These are phyloP conservation scores for Capitella teleta DNA, from an alignment of 1,140 invertebrate species.

Conservation along the genomic window DNA sequence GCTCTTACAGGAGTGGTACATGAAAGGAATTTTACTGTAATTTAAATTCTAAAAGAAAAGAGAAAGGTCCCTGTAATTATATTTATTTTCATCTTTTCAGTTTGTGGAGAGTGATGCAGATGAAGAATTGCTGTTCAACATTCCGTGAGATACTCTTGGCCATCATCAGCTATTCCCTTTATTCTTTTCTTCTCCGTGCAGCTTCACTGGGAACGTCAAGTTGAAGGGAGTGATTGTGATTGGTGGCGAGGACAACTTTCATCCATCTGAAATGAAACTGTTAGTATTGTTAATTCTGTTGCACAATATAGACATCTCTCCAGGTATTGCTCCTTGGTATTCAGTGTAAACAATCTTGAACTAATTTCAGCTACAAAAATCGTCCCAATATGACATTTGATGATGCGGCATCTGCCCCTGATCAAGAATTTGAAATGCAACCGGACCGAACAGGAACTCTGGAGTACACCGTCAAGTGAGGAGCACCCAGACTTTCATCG, in stretches of 20 bases:
- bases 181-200: conserved; percentile 28
- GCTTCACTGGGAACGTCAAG: conserved; percentile 87
- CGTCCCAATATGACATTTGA: conserved; percentile 88
- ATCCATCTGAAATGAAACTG: conserved; percentile 76
- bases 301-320: background rate
- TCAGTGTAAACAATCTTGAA: too few relatives aligned
- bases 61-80: too few relatives aligned
- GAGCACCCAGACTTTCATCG: conserved; percentile 9
- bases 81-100: conserved; percentile 51
- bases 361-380: conserved; percentile 74
- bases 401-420: conserved; percentile 56
- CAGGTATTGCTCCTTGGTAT: too few relatives aligned
- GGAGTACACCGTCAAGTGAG: conserved; percentile 81
- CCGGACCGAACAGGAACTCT: conserved; percentile 64
- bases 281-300: conserved; percentile 46
- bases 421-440: conserved; percentile 84
- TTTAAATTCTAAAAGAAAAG: too few relatives aligned
- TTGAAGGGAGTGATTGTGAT: conserved; percentile 83
- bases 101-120: conserved; percentile 90
- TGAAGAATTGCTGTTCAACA: conserved; percentile 86
- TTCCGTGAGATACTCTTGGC: conserved; percentile 68
- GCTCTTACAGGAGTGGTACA: too few relatives aligned
- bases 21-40: too few relatives aligned
- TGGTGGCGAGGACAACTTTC: conserved; percentile 69
- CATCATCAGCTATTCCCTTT: background rate